Percentiles rank a stretch among this genome's conserved stretches.
phyloP scores from a whole-genome alignment of 2,113 vertebrate species.

The Oxygymnocypris stewartii region DNA sequence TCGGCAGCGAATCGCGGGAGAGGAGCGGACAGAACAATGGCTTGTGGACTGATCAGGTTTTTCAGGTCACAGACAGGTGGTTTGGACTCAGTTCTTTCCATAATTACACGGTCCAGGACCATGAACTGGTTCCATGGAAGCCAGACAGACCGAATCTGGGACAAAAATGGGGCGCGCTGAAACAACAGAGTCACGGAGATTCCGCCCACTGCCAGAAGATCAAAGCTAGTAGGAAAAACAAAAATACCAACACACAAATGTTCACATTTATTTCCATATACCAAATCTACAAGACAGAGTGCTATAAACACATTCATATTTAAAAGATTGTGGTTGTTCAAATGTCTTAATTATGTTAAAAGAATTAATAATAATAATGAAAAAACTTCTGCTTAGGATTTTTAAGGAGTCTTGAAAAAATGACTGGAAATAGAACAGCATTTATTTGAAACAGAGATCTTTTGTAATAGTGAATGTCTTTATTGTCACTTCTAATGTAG shows the following conservation, averaged over 20 bases:
- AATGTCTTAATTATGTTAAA: neutral
- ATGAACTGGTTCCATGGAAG: conserved; percentile 96
- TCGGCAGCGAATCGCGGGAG: conserved; percentile 88
- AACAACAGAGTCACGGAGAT: conserved; percentile 90
- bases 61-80: conserved; percentile 84
- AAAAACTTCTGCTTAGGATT: too few species aligned
- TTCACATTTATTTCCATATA: neutral
- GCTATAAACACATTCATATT: neutral
- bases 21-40: conserved; percentile 91
- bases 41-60: conserved; percentile 87
- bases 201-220: conserved; percentile 91
- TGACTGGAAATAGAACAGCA: neutral
- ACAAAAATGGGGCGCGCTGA: conserved; percentile 92
- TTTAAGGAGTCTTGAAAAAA: neutral
- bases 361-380: too few species aligned
- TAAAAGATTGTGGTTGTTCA: neutral
- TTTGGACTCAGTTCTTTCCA: conserved; percentile 81
- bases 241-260: conserved; percentile 28
- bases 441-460: neutral
- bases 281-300: neutral
- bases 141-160: conserved; percentile 91
- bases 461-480: neutral
- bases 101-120: conserved; percentile 89
- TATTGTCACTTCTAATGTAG: neutral
- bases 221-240: conserved; percentile 80